phyloP scores from a whole-genome alignment of 2,888 invertebrate species.

The Mamestra brassicae region DNA sequence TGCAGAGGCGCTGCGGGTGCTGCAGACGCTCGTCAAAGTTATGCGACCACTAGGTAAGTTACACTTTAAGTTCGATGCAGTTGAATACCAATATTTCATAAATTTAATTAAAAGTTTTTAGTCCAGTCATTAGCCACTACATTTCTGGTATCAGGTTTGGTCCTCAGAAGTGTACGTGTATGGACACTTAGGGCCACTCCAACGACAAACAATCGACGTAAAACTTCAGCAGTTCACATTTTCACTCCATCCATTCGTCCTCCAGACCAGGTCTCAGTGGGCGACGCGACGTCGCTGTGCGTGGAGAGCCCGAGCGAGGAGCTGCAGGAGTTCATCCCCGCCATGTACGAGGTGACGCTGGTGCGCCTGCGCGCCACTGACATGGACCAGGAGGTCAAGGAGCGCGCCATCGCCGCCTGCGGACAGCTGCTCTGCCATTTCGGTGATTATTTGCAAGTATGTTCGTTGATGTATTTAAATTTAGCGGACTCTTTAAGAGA shows the following conservation, averaged over 20 bases:
- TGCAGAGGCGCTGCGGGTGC: constrained; percentile 97
- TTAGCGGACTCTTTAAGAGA: neutral
- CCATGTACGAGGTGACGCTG: constrained; percentile 96
- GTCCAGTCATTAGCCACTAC: too few species aligned
- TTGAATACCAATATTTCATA: too few species aligned
- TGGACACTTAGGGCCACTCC: too few species aligned
- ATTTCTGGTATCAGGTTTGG: too few species aligned
- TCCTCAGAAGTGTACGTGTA: too few species aligned
- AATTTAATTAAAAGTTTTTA: too few species aligned
- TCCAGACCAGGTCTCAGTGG: constrained; percentile 72
- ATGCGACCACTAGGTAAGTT: constrained; percentile 95
- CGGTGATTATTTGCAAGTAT: constrained; percentile 95
- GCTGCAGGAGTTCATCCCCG: constrained; percentile 94
- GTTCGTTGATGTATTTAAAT: constrained; percentile 7
- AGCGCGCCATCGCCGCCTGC: constrained; percentile 99
- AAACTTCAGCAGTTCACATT: neutral
- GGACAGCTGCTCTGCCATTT: constrained; percentile 98
- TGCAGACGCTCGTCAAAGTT: constrained; percentile 98
- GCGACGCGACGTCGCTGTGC: constrained; percentile 64
- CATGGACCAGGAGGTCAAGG: constrained; percentile 99
- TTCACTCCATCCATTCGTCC: neutral
- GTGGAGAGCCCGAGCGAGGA: constrained; percentile 92
- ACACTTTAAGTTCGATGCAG: too few species aligned
- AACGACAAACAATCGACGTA: too few species aligned
- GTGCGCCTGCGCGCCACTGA: constrained; percentile 97